Evolutionary conservation across 1,140 invertebrate genomes (phyloP).

Genomic region (Bombus vancouverensis): DNA sequence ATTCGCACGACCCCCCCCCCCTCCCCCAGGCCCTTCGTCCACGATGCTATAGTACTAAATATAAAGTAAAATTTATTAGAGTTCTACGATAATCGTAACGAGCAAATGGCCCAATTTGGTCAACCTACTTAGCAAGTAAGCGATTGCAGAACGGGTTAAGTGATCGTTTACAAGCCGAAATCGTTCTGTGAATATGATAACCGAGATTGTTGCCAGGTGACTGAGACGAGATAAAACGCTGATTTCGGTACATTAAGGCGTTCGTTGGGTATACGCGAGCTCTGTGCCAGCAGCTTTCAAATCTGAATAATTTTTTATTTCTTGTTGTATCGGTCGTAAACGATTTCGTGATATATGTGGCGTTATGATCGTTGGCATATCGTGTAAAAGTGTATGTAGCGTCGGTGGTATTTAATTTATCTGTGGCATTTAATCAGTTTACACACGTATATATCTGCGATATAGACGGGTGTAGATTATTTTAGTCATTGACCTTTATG

Average conservation of each 20-base stretch:
- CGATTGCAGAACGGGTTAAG: slow-evolving; percentile 2
- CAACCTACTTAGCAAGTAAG: too few species aligned
- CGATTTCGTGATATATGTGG: neutral
- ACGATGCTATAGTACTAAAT: too few species aligned
- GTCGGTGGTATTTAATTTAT: neutral
- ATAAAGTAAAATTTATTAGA: too few species aligned
- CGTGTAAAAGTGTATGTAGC: neutral
- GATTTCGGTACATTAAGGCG: slow-evolving; percentile 35
- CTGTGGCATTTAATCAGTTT: neutral
- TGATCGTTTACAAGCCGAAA: neutral
- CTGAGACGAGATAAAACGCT: slow-evolving; percentile 35
- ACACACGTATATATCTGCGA: neutral
- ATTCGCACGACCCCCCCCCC: too few species aligned
- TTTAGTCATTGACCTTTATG: neutral
- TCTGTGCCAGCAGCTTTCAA: neutral
- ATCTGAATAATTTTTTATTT: neutral
- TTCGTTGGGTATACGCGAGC: neutral
- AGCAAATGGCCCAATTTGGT: too few species aligned
- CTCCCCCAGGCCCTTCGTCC: too few species aligned
- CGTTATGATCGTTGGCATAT: neutral
- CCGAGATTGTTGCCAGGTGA: slow-evolving; percentile 41
- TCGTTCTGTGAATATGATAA: slow-evolving; percentile 30
- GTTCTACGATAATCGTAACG: too few species aligned
- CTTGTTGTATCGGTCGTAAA: neutral
- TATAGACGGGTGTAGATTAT: neutral